Percentiles rank a stretch among this genome's conserved stretches.
Evolutionary conservation across 2,888 invertebrate genomes (phyloP).

Genomic region (Sinodicranocentrus sp.): DNA sequence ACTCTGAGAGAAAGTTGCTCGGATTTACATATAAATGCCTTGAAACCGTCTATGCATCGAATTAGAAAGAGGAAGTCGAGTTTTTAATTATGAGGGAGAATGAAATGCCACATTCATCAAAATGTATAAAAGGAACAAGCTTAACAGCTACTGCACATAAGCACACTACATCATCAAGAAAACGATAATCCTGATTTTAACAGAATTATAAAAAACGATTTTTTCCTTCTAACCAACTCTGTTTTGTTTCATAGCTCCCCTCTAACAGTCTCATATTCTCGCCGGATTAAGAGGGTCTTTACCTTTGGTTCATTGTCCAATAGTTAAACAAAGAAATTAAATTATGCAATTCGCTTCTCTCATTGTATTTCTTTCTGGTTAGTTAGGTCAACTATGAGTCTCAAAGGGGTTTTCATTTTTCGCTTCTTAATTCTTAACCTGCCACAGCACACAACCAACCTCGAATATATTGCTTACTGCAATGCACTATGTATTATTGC

Average conservation of each 20-base stretch:
- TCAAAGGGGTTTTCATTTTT: not conserved
- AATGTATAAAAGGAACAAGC: constrained; percentile 21
- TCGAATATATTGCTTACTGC: no score
- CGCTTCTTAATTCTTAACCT: not conserved
- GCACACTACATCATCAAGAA: no score
- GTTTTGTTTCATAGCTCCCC: not conserved
- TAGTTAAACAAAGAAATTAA: constrained; percentile 4
- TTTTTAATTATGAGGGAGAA: constrained; percentile 44
- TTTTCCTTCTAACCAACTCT: not conserved
- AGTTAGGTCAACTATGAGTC: constrained; percentile 15
- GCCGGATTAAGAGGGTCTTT: no score
- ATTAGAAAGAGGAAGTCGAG: constrained; percentile 40
- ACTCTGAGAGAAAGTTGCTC: constrained; percentile 12
- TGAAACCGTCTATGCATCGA: not conserved
- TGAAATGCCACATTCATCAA: constrained; percentile 51
- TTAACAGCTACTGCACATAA: not conserved
- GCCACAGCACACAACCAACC: no score
- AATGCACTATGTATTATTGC: no score
- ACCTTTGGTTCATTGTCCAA: constrained; percentile 3
- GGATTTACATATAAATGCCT: constrained; percentile 3
- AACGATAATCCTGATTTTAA: constrained; percentile 3
- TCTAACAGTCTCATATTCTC: no score
- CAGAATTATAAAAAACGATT: not conserved
- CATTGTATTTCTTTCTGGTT: constrained; percentile 6
- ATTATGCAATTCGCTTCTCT: constrained; percentile 21